phyloP scores from a whole-genome alignment of 1,140 invertebrate genomes.

The Episyrphus balteatus region DNA sequence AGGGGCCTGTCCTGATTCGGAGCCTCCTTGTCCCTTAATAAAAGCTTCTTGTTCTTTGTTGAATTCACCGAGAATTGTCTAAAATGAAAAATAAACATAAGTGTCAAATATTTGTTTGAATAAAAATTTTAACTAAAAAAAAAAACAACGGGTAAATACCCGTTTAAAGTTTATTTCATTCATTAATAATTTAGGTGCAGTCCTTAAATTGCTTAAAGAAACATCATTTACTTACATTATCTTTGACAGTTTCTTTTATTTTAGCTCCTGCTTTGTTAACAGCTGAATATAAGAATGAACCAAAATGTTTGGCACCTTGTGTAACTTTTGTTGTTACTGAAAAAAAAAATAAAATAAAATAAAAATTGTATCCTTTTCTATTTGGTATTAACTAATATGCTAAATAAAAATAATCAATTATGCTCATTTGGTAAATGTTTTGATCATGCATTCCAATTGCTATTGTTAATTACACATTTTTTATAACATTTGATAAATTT shows the following conservation, averaged over 20 bases:
- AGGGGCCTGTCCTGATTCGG: constrained; percentile 68
- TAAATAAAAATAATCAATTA: too few relatives aligned
- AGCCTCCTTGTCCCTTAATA: constrained; percentile 70
- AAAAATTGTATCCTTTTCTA: too few relatives aligned
- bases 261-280: constrained; percentile 86
- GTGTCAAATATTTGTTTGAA: background rate
- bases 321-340: constrained; percentile 82
- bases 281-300: constrained; percentile 81
- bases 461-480: too few relatives aligned
- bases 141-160: background rate
- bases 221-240: constrained; percentile 66
- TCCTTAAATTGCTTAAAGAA: background rate
- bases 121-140: background rate
- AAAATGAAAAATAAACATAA: constrained; percentile 26
- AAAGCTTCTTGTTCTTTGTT: constrained; percentile 95
- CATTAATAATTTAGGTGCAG: too few relatives aligned
- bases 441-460: too few relatives aligned
- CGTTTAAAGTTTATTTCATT: too few relatives aligned
- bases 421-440: too few relatives aligned
- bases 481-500: too few relatives aligned
- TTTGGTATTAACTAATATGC: too few relatives aligned
- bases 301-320: constrained; percentile 82
- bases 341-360: constrained; percentile 8
- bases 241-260: constrained; percentile 90
- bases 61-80: constrained; percentile 91